Base-by-base conservation (phyloP, 2,113 vertebrate genomes). In the Girardinichthys multiradiatus region DNA sequence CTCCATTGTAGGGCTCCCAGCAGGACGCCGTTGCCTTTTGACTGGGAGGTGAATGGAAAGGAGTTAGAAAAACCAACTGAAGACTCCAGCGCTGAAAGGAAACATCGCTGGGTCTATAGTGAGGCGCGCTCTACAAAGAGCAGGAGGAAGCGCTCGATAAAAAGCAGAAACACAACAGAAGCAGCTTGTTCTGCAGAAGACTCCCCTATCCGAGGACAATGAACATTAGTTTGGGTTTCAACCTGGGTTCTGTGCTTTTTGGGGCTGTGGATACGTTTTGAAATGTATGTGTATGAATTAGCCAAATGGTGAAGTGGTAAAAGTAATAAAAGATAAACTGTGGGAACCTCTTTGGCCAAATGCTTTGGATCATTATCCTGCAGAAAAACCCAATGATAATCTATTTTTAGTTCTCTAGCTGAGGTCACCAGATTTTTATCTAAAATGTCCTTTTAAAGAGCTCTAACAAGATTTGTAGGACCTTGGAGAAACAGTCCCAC, bases 21-120 rank as follows among this genome's bases (percentile, higher is more conserved):
- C 80, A 14, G 92, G 93, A 77, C 29, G 61, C 45, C 28, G 70
- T 68, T 87, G 88, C 87, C 91, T 92, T 93, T 92, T 92, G 88
- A 94, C 92, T 85, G 92, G 78, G 90, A 89, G 85, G 86, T 91
- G 90, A 93, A 92, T 86, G 84, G 85, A 89, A 88, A 83, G 84
- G 83, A 92, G 89, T 87, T 79, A 85, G 87, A 88, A 90, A 91
- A 90, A 92, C 81, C 87, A 91, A 91, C 90, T 87, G 76, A 84
- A 73, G 86, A 78, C 83, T 82, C 48, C 1, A 66, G 85, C 85
- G 68, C 83, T 86, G 87, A 93, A 90, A 84, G 54, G 83, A 87
- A 86, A 80, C 81, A 62, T 81, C 74, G 84, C 81, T 88, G 35
- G 68, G 80, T 76, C 89, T 85, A 76, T 86, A 79, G 89, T 4